Evolutionary conservation across 1,140 invertebrate species (phyloP).

Genomic region (Heliconius melpomene): DNA sequence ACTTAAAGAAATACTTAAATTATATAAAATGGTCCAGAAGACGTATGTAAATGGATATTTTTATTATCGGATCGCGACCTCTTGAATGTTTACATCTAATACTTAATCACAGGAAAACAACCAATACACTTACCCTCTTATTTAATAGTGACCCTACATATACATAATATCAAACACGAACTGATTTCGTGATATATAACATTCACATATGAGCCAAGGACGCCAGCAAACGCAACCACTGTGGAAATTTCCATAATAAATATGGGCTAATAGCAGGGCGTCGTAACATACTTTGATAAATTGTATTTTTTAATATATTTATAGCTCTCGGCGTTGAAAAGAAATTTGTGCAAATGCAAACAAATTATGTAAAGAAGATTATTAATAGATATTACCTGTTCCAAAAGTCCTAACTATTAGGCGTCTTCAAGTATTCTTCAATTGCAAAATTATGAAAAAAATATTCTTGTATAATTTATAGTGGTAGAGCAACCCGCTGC

Average conservation of each 20-base stretch:
- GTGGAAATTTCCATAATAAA: conserved; percentile 29
- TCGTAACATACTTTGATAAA: conserved; percentile 23
- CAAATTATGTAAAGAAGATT: not conserved
- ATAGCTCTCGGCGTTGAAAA: not conserved
- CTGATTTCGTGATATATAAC: conserved; percentile 47
- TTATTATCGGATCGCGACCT: conserved; percentile 56
- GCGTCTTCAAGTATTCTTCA: not conserved
- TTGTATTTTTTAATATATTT: not conserved
- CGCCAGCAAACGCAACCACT: conserved; percentile 16
- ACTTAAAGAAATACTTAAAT: not conserved
- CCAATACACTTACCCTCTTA: conserved; percentile 49
- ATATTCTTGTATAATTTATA: conserved; percentile 41
- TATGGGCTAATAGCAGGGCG: conserved; percentile 20
- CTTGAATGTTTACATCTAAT: conserved; percentile 61
- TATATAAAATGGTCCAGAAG: not conserved
- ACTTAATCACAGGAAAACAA: conserved; percentile 57
- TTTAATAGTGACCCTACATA: conserved; percentile 52
- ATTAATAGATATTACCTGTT: not conserved
- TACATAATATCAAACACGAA: conserved; percentile 46
- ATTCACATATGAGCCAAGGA: conserved; percentile 45
- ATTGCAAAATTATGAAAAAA: not conserved
- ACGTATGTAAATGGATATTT: conserved; percentile 35
- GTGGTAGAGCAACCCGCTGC: conserved; percentile 67
- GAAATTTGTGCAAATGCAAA: not conserved
- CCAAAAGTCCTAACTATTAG: too few species aligned